Evolutionary conservation across 2,797 vertebrate species (phyloP).

Genomic region (Tangara arthus): DNA sequence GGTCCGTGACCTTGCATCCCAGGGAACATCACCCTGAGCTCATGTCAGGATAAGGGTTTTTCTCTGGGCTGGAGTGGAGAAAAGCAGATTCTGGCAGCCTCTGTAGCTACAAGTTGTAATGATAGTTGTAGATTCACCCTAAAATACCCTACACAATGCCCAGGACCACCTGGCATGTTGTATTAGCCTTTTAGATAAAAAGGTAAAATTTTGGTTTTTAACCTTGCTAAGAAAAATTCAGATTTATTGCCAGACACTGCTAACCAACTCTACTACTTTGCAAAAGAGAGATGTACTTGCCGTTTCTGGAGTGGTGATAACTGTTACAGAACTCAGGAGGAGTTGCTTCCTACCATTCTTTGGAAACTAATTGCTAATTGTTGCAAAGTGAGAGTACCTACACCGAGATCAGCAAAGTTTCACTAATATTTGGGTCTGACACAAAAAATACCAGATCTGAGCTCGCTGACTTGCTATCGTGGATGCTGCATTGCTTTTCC

Average conservation of each 20-base stretch:
- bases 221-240: too few species aligned
- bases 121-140: neutral
- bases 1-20: neutral
- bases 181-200: neutral
- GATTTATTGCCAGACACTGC: neutral
- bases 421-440: neutral
- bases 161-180: neutral
- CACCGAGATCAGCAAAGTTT: neutral
- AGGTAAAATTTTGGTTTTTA: neutral
- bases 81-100: neutral
- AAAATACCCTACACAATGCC: neutral
- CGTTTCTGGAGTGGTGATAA: neutral
- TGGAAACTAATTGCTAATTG: neutral
- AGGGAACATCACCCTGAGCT: neutral
- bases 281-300: neutral
- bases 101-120: neutral
- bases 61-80: neutral
- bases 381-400: neutral
- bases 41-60: neutral
- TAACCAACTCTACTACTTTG: neutral
- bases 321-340: neutral
- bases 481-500: neutral
- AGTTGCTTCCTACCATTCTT: neutral
- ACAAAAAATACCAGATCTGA: neutral
- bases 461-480: neutral